Conservation (phyloP, 2,113 vertebrate genomes). For the Accipiter virgatus region DNA sequence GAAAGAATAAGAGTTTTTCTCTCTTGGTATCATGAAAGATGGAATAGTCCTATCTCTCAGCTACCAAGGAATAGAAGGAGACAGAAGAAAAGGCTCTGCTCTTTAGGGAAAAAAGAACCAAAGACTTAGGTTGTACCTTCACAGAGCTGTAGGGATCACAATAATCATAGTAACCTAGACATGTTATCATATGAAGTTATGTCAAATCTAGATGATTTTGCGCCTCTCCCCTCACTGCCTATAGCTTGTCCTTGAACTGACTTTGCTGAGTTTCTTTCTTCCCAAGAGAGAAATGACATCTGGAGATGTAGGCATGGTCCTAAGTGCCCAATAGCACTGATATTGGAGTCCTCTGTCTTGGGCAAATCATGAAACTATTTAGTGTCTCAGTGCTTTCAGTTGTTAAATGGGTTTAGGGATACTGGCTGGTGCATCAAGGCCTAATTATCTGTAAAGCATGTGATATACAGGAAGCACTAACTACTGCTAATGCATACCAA, state of each 20-base stretch:
- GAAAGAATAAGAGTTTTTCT: not conserved
- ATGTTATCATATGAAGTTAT: not conserved
- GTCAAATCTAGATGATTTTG: not conserved
- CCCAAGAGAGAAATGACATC: not conserved
- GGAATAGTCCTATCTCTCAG: not conserved
- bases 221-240: not conserved
- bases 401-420: not conserved
- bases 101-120: not conserved
- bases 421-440: not conserved
- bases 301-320: not conserved
- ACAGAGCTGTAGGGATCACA: not conserved
- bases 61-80: not conserved
- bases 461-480: not conserved
- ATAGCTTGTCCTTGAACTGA: not conserved
- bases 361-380: not conserved
- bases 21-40: not conserved
- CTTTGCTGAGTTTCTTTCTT: not conserved
- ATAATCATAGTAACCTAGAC: not conserved
- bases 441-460: not conserved
- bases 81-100: not conserved
- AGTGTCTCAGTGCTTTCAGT: not conserved
- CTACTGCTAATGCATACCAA: not conserved
- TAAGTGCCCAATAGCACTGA: not conserved
- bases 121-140: not conserved
- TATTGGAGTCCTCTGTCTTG: not conserved